Conservation (phyloP, 2,888 invertebrate species). For the Lordiphosa fenestrarum region DNA sequence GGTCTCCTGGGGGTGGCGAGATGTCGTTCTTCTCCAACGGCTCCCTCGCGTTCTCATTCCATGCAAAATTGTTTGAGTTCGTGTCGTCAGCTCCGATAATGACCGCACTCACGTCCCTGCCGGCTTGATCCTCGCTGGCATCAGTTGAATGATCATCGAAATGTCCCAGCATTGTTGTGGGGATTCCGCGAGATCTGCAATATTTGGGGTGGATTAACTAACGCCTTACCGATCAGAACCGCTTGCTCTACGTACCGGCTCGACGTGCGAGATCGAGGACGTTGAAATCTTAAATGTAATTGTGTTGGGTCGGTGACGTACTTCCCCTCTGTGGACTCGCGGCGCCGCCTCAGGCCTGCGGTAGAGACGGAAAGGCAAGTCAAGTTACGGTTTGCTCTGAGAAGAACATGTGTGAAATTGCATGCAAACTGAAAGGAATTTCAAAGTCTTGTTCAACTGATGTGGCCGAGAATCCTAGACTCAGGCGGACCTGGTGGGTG, state of each 20-base stretch:
- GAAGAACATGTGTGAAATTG: too few relatives aligned
- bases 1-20: constrained; percentile 79
- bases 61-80: constrained; percentile 41
- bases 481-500: too few relatives aligned
- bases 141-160: constrained; percentile 76
- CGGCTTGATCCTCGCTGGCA: constrained; percentile 67
- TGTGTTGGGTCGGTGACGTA: constrained; percentile 92
- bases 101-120: constrained; percentile 7
- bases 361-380: neutral
- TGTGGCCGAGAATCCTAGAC: too few relatives aligned
- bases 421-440: too few relatives aligned
- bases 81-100: constrained; percentile 32
- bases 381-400: too few relatives aligned
- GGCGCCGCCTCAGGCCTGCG: constrained; percentile 85
- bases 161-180: constrained; percentile 80
- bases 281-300: constrained; percentile 89
- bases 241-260: constrained; percentile 69
- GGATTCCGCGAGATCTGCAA: constrained; percentile 80
- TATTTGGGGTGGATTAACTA: neutral
- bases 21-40: constrained; percentile 68
- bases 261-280: constrained; percentile 82
- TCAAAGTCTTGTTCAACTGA: too few relatives aligned
- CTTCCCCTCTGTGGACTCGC: constrained; percentile 88
- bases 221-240: neutral
- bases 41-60: constrained; percentile 59